A percentile compares a stretch with the other conserved stretches of the same genome.
Evolutionary conservation across 2,113 vertebrate species (phyloP).

Genomic region (Phodopus roborovskii): DNA sequence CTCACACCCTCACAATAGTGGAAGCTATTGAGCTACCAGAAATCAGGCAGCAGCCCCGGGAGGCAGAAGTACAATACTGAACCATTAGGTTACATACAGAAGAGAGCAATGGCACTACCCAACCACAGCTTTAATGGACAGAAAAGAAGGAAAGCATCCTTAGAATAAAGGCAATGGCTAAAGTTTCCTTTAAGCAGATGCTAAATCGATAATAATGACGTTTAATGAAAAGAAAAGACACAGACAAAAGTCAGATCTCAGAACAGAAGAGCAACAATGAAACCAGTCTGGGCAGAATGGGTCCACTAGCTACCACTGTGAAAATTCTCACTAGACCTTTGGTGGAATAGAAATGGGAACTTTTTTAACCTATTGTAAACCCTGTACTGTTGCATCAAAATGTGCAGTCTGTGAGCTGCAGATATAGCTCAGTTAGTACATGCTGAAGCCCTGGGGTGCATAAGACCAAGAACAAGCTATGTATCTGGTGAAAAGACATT

Average conservation of each 20-base stretch:
- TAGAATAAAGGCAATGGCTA: background rate
- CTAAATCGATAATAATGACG: background rate
- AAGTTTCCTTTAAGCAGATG: constrained; percentile 6
- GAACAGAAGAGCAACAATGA: background rate
- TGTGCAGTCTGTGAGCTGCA: background rate
- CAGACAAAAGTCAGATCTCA: background rate
- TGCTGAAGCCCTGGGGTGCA: background rate
- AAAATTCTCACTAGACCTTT: background rate
- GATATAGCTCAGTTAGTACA: background rate
- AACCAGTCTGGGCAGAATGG: background rate
- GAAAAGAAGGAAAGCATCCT: background rate
- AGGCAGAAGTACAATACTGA: background rate
- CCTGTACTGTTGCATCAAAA: background rate
- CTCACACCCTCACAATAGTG: background rate
- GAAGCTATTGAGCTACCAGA: background rate
- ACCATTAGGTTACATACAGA: background rate
- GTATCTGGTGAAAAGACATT: constrained; percentile 97
- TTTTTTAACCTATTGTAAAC: fast-evolving
- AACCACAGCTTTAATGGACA: background rate
- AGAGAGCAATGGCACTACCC: too few relatives aligned
- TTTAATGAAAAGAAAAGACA: background rate
- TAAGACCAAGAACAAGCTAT: background rate
- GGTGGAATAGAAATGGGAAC: background rate
- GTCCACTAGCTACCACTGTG: background rate
- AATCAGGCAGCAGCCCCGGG: background rate